A percentile compares a stretch with the other conserved stretches of the same genome.
These are phyloP conservation scores for Eulemur coronatus DNA, from an alignment of 2,797 vertebrate genomes.

Conservation along the genomic window DNA sequence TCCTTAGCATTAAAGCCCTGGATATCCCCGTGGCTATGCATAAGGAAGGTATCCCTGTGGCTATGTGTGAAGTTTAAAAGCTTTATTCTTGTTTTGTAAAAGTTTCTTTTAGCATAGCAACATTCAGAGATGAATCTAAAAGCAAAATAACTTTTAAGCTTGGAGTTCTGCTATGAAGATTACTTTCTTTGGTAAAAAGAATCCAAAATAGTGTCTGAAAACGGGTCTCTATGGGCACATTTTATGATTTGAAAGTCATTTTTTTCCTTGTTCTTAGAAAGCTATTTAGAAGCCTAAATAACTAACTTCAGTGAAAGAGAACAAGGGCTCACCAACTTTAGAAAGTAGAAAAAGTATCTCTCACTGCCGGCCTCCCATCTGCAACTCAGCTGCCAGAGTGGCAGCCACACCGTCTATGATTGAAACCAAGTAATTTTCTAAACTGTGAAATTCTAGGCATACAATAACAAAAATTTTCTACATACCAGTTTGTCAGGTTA, in stretches of 20 bases:
- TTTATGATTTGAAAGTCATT: conserved; percentile 73
- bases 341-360: conserved; percentile 13
- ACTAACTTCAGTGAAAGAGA: conserved; percentile 55
- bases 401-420: accelerated
- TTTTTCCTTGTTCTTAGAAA: conserved; percentile 35
- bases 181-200: conserved; percentile 76
- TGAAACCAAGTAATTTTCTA: not conserved
- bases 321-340: conserved; percentile 52
- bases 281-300: conserved; percentile 68
- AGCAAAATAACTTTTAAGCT: conserved; percentile 76
- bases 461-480: not conserved
- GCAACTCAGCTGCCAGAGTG: not conserved
- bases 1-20: conserved; percentile 51
- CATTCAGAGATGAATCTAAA: conserved; percentile 74
- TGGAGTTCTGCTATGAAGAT: conserved; percentile 75
- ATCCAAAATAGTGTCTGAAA: conserved; percentile 72
- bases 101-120: conserved; percentile 72
- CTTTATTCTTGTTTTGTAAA: conserved; percentile 75
- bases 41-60: conserved; percentile 69
- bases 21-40: conserved; percentile 68
- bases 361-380: not conserved
- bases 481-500: not conserved
- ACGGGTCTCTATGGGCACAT: conserved; percentile 69
- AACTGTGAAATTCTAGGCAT: not conserved
- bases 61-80: conserved; percentile 77